A percentile compares a stretch with the other conserved stretches of the same genome.
phyloP scores from a whole-genome alignment of 1,140 invertebrate genomes.

The Pseudomyrmex cubaensis region DNA sequence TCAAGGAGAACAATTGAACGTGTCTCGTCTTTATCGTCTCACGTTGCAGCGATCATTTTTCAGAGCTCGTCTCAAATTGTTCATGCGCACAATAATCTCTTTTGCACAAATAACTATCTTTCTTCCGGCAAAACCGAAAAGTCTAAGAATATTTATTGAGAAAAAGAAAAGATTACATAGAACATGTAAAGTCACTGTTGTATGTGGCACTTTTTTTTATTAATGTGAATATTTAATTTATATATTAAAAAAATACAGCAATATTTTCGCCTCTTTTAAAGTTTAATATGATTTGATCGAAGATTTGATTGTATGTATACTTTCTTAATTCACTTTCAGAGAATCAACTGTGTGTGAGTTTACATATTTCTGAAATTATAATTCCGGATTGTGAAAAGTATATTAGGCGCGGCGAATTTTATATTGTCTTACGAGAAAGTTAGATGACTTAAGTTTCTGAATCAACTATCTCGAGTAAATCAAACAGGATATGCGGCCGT shows the following conservation, averaged over 20 bases:
- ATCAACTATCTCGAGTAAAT: not conserved
- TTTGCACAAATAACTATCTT: not conserved
- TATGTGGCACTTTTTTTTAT: not conserved
- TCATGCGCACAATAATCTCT: constrained; percentile 10
- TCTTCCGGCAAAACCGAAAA: not conserved
- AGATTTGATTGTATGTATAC: not conserved
- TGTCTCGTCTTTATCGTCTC: constrained; percentile 20
- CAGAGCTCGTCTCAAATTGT: constrained; percentile 8
- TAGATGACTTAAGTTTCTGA: constrained; percentile 8
- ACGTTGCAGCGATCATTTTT: constrained; percentile 21
- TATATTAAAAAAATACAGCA: too few species aligned
- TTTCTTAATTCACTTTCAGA: not conserved
- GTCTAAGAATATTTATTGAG: too few species aligned
- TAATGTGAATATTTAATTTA: too few species aligned
- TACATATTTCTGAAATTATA: not conserved
- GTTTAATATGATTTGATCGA: too few species aligned
- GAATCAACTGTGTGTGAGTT: not conserved
- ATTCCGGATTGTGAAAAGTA: not conserved
- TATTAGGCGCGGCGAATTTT: not conserved
- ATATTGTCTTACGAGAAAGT: not conserved
- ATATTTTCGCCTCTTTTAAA: too few species aligned
- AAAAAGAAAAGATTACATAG: too few species aligned
- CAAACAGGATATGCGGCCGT: not conserved
- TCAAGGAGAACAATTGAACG: constrained; percentile 5
- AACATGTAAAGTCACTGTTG: too few species aligned